Evolutionary conservation across 1,140 invertebrate species (phyloP).

Genomic region (Euschistus heros): DNA sequence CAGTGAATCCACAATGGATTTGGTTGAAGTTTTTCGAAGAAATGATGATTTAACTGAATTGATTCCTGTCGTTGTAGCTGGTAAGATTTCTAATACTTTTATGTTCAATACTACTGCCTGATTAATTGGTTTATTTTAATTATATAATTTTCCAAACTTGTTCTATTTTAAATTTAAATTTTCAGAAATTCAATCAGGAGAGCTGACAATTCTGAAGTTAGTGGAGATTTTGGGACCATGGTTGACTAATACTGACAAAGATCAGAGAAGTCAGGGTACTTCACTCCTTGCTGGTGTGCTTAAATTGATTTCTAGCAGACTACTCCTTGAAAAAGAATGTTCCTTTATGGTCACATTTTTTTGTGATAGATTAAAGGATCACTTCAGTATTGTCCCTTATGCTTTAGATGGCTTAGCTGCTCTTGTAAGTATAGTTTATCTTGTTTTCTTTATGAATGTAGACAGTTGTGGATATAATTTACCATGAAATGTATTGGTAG

Average conservation of each 20-base stretch:
- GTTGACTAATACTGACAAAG: not conserved
- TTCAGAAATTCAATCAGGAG: not conserved
- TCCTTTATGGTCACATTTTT: not conserved
- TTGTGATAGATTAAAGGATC: not conserved
- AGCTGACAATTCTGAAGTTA: not conserved
- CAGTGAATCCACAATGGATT: too few relatives aligned
- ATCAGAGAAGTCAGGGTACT: not conserved
- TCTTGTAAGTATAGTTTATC: not conserved
- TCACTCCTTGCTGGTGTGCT: not conserved
- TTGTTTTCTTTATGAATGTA: too few relatives aligned
- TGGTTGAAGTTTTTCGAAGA: too few relatives aligned
- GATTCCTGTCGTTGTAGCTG: too few relatives aligned
- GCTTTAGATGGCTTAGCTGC: not conserved
- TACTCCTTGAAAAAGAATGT: not conserved
- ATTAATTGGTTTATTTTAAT: too few relatives aligned
- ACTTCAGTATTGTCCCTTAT: not conserved
- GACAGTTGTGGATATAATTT: too few relatives aligned
- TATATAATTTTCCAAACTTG: too few relatives aligned
- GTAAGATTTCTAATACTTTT: too few relatives aligned
- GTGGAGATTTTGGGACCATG: not conserved
- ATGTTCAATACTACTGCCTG: too few relatives aligned
- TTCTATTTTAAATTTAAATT: not conserved
- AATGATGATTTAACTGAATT: too few relatives aligned
- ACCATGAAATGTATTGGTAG: too few relatives aligned
- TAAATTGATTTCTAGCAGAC: not conserved